phyloP scores from a whole-genome alignment of 2,888 invertebrate species.

The Eurois occulta region DNA sequence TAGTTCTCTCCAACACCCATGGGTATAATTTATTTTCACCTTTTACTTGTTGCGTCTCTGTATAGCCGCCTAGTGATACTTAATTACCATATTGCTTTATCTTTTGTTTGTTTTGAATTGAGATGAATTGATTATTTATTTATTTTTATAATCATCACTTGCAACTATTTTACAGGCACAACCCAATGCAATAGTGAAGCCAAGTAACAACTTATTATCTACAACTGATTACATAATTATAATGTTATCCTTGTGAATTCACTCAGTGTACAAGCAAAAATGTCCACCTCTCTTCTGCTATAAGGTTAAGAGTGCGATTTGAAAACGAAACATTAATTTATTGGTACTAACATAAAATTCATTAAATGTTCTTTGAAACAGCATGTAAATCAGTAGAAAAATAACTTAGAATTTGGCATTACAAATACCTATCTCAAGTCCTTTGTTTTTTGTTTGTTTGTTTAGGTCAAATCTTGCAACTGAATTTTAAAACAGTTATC shows the following conservation, averaged over 20 bases:
- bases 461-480: background rate
- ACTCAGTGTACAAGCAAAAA: too few relatives aligned
- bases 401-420: background rate
- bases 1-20: constrained; percentile 5
- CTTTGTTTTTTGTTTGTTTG: background rate
- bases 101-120: background rate
- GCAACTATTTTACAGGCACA: too few relatives aligned
- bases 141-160: too few relatives aligned
- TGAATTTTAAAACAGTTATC: background rate
- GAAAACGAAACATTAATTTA: background rate
- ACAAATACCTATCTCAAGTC: background rate
- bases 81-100: constrained; percentile 2
- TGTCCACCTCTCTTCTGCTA: too few relatives aligned
- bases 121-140: too few relatives aligned
- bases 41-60: constrained; percentile 9
- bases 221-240: too few relatives aligned
- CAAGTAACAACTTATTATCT: too few relatives aligned
- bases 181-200: too few relatives aligned
- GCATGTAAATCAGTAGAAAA: background rate
- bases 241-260: too few relatives aligned
- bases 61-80: background rate
- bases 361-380: background rate
- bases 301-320: too few relatives aligned
- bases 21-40: constrained; percentile 6
- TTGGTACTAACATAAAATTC: background rate